Evolutionary conservation across 2,888 invertebrate species (phyloP).

Genomic region (Atethmia centrago): DNA sequence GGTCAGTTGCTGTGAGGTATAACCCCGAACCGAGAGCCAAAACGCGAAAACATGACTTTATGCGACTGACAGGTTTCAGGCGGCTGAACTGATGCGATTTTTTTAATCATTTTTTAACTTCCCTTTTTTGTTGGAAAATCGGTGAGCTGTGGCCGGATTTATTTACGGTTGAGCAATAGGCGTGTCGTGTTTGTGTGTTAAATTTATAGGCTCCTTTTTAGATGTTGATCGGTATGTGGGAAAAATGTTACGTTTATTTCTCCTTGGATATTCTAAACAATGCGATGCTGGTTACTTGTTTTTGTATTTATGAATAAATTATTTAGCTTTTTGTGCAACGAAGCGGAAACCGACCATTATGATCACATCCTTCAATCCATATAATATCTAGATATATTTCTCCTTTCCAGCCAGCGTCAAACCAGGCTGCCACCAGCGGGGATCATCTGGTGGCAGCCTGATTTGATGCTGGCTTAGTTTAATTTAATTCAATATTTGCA

Average conservation of each 20-base stretch:
- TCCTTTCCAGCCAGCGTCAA: neutral
- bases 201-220: conserved; percentile 59
- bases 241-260: conserved; percentile 38
- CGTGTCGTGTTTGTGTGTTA: conserved; percentile 45
- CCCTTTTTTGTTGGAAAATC: conserved; percentile 47
- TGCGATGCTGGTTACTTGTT: conserved; percentile 2
- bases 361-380: neutral
- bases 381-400: neutral
- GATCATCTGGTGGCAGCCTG: neutral
- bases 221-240: conserved; percentile 43
- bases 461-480: neutral
- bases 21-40: conserved; percentile 41
- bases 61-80: conserved; percentile 63
- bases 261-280: conserved; percentile 24
- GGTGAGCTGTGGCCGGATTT: conserved; percentile 58
- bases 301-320: conserved; percentile 38
- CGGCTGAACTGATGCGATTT: conserved; percentile 58
- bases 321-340: neutral
- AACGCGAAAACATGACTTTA: conserved; percentile 60
- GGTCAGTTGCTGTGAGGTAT: conserved; percentile 47
- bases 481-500: neutral
- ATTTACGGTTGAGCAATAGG: conserved; percentile 61
- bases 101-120: conserved; percentile 60
- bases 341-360: neutral
- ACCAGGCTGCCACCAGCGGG: too few relatives aligned